Conservation (phyloP, 2,888 invertebrate genomes). For the Creontiades dilutus region DNA sequence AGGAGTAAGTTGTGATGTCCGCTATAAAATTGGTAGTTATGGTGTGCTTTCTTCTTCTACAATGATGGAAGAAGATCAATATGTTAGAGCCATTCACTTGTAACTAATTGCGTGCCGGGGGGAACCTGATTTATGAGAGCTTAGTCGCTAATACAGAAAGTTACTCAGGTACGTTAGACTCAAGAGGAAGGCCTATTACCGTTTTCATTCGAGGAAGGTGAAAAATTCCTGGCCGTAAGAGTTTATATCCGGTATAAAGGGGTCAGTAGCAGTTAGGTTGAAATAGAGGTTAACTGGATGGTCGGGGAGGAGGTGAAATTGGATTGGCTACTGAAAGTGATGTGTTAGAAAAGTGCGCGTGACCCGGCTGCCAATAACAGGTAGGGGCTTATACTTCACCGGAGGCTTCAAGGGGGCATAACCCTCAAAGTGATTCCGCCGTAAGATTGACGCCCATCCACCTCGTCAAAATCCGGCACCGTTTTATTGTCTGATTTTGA, state of each 20-base stretch:
- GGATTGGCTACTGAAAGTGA: slow-evolving; percentile 71
- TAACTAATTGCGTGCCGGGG: slow-evolving; percentile 47
- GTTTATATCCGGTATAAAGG: slow-evolving; percentile 67
- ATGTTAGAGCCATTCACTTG: slow-evolving; percentile 1
- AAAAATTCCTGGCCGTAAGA: slow-evolving; percentile 59
- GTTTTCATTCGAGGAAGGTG: slow-evolving; percentile 57
- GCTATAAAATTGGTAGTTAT: not conserved
- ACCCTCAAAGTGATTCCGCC: slow-evolving; percentile 52
- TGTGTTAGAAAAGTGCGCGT: slow-evolving; percentile 70
- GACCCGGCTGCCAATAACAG: slow-evolving; percentile 67
- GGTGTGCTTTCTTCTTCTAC: not conserved
- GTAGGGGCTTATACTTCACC: slow-evolving; percentile 57
- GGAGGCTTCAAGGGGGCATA: slow-evolving; percentile 43
- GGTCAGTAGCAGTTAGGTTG: slow-evolving; percentile 66
- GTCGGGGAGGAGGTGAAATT: slow-evolving; percentile 49
- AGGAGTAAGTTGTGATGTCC: not conserved
- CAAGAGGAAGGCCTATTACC: slow-evolving; percentile 35
- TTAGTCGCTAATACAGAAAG: slow-evolving; percentile 44
- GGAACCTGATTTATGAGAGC: slow-evolving; percentile 49
- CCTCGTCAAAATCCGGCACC: slow-evolving; percentile 51
- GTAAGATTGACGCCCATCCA: slow-evolving; percentile 52
- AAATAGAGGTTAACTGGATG: slow-evolving; percentile 55
- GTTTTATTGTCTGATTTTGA: slow-evolving; percentile 51
- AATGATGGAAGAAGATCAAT: slow-evolving; percentile 33
- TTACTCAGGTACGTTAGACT: slow-evolving; percentile 30